Base-by-base conservation (phyloP, 2,797 vertebrate species). In the Nyctibius grandis region DNA sequence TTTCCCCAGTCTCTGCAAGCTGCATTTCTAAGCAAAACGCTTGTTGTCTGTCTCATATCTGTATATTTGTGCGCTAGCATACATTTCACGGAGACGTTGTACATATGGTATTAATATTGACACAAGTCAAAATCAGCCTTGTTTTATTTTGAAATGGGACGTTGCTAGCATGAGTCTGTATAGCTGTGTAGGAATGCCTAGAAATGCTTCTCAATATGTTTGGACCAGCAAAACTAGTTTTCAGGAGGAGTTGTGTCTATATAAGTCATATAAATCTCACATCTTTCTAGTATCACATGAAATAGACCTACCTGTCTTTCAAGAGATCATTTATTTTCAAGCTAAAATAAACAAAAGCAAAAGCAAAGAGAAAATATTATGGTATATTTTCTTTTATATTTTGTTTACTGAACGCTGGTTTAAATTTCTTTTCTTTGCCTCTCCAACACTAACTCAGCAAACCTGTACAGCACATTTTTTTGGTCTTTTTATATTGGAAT, bases 61-160 rank as follows among this genome's bases (percentile, higher is more conserved):
- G 95, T 97, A 96, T 96, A 95, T 97, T 94, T 93, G 85, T 96
- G 96, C 73, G 64, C 82, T 94, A 84, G 82, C 93, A 85, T 93
- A 48, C 95, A 76, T 92, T 97, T 96, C 95, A 68, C 45, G 91
- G 96, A 97, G 96, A 91, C 11, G 5, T 93, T 98, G 97, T 97
- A 98, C 88, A 98, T 97, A 98, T 76, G 95, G 76, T 96, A 94
- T 97, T 97, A 95, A 98, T 97, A 96, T 91, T 96, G 96, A 61
- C 94, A 90, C 68, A 38, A 48, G 94, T 94, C 57, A 94, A 97
- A 88, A 74, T 83, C 84, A 88, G 87, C 94, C 65, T 92, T 86
- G 90, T 93, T 97, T 97, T 93, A 85, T 97, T 98, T 97, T 61
- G 68, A 91, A 81, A 59, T 50, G 85, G 94, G 84, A 93, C n/a